Base-by-base conservation (phyloP, 2,888 invertebrate species). In the Acanthosoma haemorrhoidale region DNA sequence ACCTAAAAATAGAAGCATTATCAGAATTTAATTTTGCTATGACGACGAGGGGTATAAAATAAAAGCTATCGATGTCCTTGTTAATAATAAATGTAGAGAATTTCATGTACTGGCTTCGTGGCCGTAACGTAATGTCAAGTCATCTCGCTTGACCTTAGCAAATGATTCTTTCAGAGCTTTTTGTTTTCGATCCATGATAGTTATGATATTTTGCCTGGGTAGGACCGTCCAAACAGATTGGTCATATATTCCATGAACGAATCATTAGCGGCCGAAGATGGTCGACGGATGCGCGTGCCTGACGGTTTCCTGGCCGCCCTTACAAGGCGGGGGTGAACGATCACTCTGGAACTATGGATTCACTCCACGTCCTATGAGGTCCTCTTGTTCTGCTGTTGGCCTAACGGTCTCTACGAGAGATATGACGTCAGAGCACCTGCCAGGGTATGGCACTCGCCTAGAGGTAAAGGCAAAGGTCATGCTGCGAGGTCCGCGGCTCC, bases 221-320 rank as follows among this genome's bases (percentile, higher is more conserved):
- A 5, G 13, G 15, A 51, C n/a, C 25, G 51, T 1, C 25, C 51
- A 25, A 25, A 25, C 51, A n/a, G n/a, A n/a, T n/a, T n/a, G n/a
- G 51, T 25, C 29, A 51, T 51, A 25, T 51, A 51, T 51, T 51
- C 51, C 25, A 0, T 21, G 5, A 4, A 25, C 25, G 51, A 51
- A n/a, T 4, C 25, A 25, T 25, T 25, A 25, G 51, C 9, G 13
- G n/a, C 51, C 51, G 5, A 25, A 51, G 21, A 51, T n/a, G 51
- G 51, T 25, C n/a, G 51, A 18, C 51, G 51, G 51, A 51, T 51
- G 51, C 51, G 29, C 51, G 51, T 51, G 51, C 51, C 51, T 51
- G 51, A 51, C 51, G 51, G 51, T 51, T 51, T 51, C 51, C 51
- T 51, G 25, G n/a, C 51, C 51, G 51, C 51, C 51, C n/a, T n/a